These are phyloP conservation scores for Ptychochromis oligacanthus DNA, from an alignment of 2,113 vertebrate species.

Conservation along the genomic window DNA sequence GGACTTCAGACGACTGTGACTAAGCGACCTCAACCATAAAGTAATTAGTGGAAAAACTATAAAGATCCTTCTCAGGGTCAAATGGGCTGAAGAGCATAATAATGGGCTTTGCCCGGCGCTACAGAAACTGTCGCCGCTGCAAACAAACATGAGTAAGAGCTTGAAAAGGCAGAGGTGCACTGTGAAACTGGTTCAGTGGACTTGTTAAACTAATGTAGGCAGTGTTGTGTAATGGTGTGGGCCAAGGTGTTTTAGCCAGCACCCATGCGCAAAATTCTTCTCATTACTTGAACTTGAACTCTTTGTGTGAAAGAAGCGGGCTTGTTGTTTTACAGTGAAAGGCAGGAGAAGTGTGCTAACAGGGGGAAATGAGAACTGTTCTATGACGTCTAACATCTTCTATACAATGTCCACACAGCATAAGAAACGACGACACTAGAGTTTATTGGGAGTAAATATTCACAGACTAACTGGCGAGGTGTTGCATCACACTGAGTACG, in stretches of 20 bases:
- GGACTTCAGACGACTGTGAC: constrained; percentile 12
- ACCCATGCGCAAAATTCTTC: constrained; percentile 58
- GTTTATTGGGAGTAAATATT: constrained; percentile 37
- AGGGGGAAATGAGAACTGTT: constrained; percentile 1
- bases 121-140: background rate
- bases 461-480: constrained; percentile 25
- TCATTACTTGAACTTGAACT: constrained; percentile 60
- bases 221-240: constrained; percentile 51
- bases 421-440: background rate
- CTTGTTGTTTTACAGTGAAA: constrained; percentile 37
- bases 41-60: constrained; percentile 16
- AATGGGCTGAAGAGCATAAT: background rate
- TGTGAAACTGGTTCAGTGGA: constrained; percentile 43
- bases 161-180: constrained; percentile 7
- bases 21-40: constrained; percentile 5
- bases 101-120: background rate
- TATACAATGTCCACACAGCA: constrained; percentile 17
- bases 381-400: background rate
- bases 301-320: constrained; percentile 31
- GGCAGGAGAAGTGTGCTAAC: background rate
- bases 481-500: constrained; percentile 46
- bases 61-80: constrained; percentile 2
- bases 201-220: constrained; percentile 31
- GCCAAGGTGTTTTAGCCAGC: constrained; percentile 60
- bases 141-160: constrained; percentile 17